A percentile compares a stretch with the other conserved stretches of the same genome.
phyloP scores from a whole-genome alignment of 2,113 vertebrate genomes.

The Hiodon tergisus region DNA sequence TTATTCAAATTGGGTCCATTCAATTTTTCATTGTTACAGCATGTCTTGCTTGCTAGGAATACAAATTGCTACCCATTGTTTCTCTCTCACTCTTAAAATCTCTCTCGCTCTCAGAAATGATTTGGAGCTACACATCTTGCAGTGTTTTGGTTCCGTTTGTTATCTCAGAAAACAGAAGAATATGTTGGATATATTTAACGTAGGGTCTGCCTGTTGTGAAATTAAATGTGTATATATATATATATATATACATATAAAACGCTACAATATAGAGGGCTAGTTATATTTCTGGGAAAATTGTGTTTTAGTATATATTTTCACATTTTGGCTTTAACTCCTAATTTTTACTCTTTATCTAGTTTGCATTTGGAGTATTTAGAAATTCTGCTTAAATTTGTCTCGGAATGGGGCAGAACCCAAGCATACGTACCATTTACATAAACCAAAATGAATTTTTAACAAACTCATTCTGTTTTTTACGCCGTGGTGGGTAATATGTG shows the following conservation, averaged over 20 bases:
- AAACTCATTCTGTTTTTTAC: not conserved
- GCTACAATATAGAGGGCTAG: too few species aligned
- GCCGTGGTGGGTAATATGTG: constrained; percentile 15
- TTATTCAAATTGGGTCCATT: constrained; percentile 24
- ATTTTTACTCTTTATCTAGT: too few species aligned
- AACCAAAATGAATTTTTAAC: not conserved
- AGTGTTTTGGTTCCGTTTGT: constrained; percentile 17
- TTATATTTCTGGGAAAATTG: too few species aligned
- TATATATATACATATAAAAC: too few species aligned
- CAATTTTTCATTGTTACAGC: not conserved
- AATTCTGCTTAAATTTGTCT: too few species aligned
- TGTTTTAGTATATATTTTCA: too few species aligned
- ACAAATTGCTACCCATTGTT: not conserved
- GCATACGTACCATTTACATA: not conserved
- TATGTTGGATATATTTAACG: not conserved
- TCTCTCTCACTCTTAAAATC: not conserved
- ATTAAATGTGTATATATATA: too few species aligned
- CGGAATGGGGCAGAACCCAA: too few species aligned
- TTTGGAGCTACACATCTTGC: too few species aligned
- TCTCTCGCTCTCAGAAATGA: not conserved
- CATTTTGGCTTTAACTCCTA: too few species aligned
- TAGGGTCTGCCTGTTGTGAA: too few species aligned
- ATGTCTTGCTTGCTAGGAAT: not conserved
- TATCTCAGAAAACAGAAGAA: constrained; percentile 38
- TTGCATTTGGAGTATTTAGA: too few species aligned